These are phyloP conservation scores for Drosophila koepferae DNA, from an alignment of 2,888 invertebrate genomes.

Conservation along the genomic window DNA sequence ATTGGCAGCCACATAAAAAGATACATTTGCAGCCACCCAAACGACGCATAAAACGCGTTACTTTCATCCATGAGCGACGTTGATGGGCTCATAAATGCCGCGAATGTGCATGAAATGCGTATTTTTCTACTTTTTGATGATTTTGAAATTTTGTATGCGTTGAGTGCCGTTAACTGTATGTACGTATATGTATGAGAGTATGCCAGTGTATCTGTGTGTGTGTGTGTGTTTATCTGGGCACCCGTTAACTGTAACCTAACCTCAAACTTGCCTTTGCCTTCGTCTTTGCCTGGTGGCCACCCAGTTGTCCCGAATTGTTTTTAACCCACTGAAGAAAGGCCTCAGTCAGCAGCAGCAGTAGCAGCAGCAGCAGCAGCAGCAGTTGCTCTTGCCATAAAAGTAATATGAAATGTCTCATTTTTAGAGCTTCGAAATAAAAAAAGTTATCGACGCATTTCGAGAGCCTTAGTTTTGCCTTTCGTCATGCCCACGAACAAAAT, in stretches of 20 bases:
- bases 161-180: constrained; percentile 77
- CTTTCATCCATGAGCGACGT: constrained; percentile 82
- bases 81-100: constrained; percentile 83
- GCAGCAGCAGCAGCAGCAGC: constrained; percentile 41
- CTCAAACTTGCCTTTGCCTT: constrained; percentile 53
- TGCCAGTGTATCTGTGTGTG: constrained; percentile 1
- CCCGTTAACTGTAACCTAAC: constrained; percentile 68
- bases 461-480: constrained; percentile 28
- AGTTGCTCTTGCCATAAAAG: constrained; percentile 79
- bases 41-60: constrained; percentile 81
- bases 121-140: constrained; percentile 82
- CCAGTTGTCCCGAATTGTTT: constrained; percentile 68
- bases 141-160: constrained; percentile 82
- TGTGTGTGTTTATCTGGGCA: constrained; percentile 28
- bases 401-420: constrained; percentile 81
- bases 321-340: constrained; percentile 68
- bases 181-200: constrained; percentile 13
- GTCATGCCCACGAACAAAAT: not conserved
- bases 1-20: constrained; percentile 72
- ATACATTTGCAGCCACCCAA: constrained; percentile 80
- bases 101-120: constrained; percentile 82
- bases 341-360: constrained; percentile 5
- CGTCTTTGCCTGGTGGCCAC: constrained; percentile 17
- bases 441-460: constrained; percentile 78
- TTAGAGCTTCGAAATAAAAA: constrained; percentile 81